Percentiles rank a stretch among this genome's conserved stretches.
These are phyloP conservation scores for Anagrus nilaparvatae DNA, from an alignment of 1,140 invertebrate species.

Conservation along the genomic window DNA sequence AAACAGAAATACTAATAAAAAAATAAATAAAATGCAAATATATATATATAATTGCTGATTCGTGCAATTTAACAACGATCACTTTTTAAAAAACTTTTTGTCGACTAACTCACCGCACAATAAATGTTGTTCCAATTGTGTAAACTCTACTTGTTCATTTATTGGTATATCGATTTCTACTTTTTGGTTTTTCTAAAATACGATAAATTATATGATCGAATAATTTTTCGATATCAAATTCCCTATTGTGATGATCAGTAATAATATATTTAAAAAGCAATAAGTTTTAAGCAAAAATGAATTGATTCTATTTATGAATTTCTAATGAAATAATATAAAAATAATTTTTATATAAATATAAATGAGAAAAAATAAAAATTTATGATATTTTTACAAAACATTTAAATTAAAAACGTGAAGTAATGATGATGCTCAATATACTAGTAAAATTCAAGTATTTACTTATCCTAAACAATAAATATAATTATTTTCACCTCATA, in stretches of 20 bases:
- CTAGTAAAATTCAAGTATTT: no score
- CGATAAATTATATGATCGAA: conserved; percentile 41
- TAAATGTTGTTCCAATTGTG: conserved; percentile 48
- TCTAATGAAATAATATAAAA: no score
- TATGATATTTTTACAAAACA: no score
- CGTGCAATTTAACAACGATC: conserved; percentile 41
- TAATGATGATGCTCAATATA: no score
- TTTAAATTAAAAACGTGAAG: no score
- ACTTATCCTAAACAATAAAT: no score
- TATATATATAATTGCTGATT: conserved; percentile 27
- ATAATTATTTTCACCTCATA: no score
- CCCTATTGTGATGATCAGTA: conserved; percentile 4
- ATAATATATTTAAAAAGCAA: not conserved
- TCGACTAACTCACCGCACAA: conserved; percentile 40
- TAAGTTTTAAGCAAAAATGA: not conserved
- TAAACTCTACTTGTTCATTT: conserved; percentile 36
- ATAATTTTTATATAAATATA: not conserved
- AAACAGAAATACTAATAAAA: conserved; percentile 13
- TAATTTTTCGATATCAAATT: conserved; percentile 18
- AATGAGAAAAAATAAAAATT: no score
- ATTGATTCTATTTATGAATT: no score
- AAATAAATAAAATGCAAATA: conserved; percentile 12
- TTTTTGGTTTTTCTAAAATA: conserved; percentile 47
- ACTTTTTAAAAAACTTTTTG: conserved; percentile 31
- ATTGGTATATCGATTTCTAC: conserved; percentile 41